Base-by-base conservation (phyloP, 30 jellyfish, hydroid and myxozoan species). In the Chrysaora quinquecirrha region DNA sequence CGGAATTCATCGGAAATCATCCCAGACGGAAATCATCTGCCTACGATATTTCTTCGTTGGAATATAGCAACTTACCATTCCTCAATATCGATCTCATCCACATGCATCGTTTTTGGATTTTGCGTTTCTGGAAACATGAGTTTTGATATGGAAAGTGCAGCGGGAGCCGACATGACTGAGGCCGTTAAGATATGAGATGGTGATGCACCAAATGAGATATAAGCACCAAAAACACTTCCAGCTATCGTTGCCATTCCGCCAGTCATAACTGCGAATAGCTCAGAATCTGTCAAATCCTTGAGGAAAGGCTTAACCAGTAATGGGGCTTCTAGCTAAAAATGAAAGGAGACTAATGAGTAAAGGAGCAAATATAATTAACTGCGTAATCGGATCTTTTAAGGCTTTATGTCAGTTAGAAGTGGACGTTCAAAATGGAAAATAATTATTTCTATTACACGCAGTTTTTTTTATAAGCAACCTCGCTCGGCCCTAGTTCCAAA, bases 211-310 rank as follows among this genome's bases (percentile, higher is more conserved):
- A 73, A 46, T 7, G 76, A 27, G 21, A 73, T 73, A 48, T 9
- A 73, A 2, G 75, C 85, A 7, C 76, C 85, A 11, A 73, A 33
- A 10, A 73, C 75, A 47, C 85, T 50, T 1, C 85, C 85, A 28
- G 85, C 85, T 20, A 73, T 73, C 22, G 76, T 73, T 29, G 85
- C 74, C 35, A 73, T 31, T 6, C 85, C 85, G 1, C 85, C 85
- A 7, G 85, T 50, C 74, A 73, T 48, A 16, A 73, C 75, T 3
- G 75, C 85, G 16, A 23, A 31, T 18, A 73, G 85, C 48, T 73
- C 85, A 4, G 85, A 46, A 71, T 23, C 35, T 38, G 85, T 73
- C 49, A 73, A 10, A 28, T 73, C 48, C 6, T 22, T n/a, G 2
- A 73, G 75, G 30, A 46, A 73, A 18, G 85, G 85, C 33, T 35